phyloP scores from a whole-genome alignment of 1,140 invertebrate species.

The Drosophila parvula region DNA sequence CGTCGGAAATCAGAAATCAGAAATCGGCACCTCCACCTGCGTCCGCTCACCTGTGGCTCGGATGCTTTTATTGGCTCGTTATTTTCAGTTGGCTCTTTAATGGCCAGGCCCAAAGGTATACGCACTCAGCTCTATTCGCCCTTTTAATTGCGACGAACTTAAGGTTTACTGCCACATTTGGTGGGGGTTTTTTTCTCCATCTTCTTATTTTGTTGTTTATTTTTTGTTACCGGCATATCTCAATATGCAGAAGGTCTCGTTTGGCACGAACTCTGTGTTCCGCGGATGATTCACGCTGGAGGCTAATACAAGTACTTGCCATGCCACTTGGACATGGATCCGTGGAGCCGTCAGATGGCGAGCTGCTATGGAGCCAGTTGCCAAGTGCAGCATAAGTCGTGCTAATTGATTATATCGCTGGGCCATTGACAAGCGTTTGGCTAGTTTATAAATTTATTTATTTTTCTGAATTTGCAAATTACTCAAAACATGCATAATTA shows the following conservation, averaged over 20 bases:
- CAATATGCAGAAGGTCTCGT: conserved; percentile 78
- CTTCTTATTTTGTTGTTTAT: conserved; percentile 14
- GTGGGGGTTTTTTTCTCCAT: conserved; percentile 14
- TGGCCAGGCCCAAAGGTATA: conserved; percentile 46
- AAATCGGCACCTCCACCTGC: conserved; percentile 32
- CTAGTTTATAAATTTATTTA: conserved; percentile 35
- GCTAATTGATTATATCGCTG: conserved; percentile 78
- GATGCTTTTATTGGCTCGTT: conserved; percentile 77
- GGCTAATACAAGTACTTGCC: conserved; percentile 60
- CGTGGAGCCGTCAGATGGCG: conserved; percentile 35
- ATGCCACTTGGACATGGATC: conserved; percentile 55
- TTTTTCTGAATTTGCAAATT: conserved; percentile 57
- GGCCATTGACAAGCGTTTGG: conserved; percentile 68
- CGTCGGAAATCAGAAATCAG: conserved; percentile 25
- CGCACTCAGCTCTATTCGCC: conserved; percentile 60
- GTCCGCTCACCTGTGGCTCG: conserved; percentile 35
- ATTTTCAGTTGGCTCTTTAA: conserved; percentile 65
- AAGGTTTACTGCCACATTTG: conserved; percentile 37
- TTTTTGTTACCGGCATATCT: conserved; percentile 44
- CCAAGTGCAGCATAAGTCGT: conserved; percentile 80
- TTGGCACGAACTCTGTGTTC: conserved; percentile 72
- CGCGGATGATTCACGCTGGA: conserved; percentile 68
- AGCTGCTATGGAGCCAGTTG: conserved; percentile 25
- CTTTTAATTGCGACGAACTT: conserved; percentile 72
- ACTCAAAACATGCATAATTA: conserved; percentile 79